Evolutionary conservation across 2,888 invertebrate genomes (phyloP), one percentile per base, ranked within the genome.

Genomic region (Mimas tiliae): DNA sequence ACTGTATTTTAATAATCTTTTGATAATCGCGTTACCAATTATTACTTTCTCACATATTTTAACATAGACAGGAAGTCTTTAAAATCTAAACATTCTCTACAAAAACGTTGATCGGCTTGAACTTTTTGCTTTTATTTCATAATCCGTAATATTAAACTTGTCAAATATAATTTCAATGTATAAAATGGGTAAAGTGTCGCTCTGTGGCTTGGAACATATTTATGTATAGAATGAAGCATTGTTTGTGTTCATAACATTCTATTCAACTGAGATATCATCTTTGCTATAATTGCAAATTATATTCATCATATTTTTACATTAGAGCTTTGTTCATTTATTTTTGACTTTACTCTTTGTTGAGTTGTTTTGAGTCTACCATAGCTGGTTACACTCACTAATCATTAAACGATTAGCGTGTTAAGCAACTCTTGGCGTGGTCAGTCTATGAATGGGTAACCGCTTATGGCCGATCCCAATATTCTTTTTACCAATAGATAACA

Each of bases 91-190:
- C 16, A 9, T 8, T 6, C 7, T n/a, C 19, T 9, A 50, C 9
- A 50, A 19, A 50, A 50, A 45, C 12, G 12, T 45, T 45, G 12
- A 50, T 50, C 50, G 3, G 50, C 50, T 50, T 19, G 16, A 48
- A 6, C 0, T n/a, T 19, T 50, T 50, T 11, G 45, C 45, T 50
- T 50, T 19, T 19, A 58, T 58, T 42, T 58, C 38, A 12, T 42
- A 11, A 58, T 19, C 38, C 2, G 42, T 34, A 55, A n/a, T 34
- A 16, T 55, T 12, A 42, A 21, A 58, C 38, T 58, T 9, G 38
- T 58, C 11, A 58, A 58, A 55, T 55, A 34, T 14, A 16, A 58
- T 58, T 38, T 42, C 58, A 19, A 58, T 21, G 38, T 38, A 58
- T 42, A 6, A 58, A 58, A 58, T 16, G n/a, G 11, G 6, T 6